phyloP scores from a whole-genome alignment of 2,113 vertebrate species.

The Zosterops borbonicus region DNA sequence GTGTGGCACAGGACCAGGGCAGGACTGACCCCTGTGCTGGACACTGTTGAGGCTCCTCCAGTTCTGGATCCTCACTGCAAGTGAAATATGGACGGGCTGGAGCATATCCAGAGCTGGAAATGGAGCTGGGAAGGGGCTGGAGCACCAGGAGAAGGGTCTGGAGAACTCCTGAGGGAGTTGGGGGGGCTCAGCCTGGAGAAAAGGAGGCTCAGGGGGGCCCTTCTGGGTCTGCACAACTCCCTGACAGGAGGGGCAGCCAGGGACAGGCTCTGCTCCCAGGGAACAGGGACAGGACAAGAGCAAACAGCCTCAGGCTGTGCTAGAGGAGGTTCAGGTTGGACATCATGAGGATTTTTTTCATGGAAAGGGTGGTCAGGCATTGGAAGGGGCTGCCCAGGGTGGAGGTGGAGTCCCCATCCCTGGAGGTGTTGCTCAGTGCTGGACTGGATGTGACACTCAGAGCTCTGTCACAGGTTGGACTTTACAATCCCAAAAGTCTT shows the following conservation, averaged over 20 bases:
- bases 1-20: neutral
- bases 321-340: neutral
- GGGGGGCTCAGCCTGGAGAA: neutral
- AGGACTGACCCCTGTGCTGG: neutral
- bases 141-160: neutral
- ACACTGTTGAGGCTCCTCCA: neutral
- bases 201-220: neutral
- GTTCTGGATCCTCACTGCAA: neutral
- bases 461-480: neutral
- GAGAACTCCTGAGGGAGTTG: neutral
- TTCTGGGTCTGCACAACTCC: neutral
- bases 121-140: neutral
- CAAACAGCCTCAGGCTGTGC: accelerated
- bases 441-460: too few species aligned
- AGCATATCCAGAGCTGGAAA: neutral
- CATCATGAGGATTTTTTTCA: neutral
- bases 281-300: neutral
- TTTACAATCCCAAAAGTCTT: neutral
- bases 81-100: neutral
- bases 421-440: neutral
- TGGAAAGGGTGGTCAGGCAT: neutral
- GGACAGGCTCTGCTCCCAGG: neutral
- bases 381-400: neutral
- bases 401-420: neutral
- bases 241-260: neutral